Percentiles rank a stretch among this genome's conserved stretches.
phyloP scores from a whole-genome alignment of 37 sponge, comb jelly and placozoan species.

The Eunapius fragilis region DNA sequence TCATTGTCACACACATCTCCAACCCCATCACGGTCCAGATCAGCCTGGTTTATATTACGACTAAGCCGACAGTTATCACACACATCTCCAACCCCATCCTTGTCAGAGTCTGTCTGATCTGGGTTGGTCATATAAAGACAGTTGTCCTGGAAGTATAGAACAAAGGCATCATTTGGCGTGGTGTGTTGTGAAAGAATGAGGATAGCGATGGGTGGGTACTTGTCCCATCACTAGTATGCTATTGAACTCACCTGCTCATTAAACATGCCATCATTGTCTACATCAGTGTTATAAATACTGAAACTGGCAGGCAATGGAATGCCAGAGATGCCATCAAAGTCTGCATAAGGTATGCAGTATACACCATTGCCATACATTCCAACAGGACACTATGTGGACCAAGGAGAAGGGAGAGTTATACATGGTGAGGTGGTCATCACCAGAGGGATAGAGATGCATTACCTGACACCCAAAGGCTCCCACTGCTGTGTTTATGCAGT shows the following conservation, averaged over 20 bases:
- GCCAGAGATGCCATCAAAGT: constrained; percentile 51
- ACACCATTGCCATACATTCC: constrained; percentile 11
- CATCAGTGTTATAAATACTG: constrained; percentile 32
- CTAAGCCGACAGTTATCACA: constrained; percentile 86
- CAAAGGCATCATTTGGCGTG: no score
- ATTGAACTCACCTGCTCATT: not conserved
- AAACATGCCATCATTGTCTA: constrained; percentile 23
- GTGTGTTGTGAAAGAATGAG: not conserved
- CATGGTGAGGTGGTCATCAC: not conserved
- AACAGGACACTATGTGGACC: not conserved
- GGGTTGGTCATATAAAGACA: constrained; percentile 55
- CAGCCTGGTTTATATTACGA: constrained; percentile 66
- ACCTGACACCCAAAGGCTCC: constrained; percentile 73
- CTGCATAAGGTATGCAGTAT: not conserved
- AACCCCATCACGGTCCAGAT: constrained; percentile 70
- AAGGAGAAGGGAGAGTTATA: not conserved
- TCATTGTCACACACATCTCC: constrained; percentile 89
- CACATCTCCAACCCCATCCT: constrained; percentile 76
- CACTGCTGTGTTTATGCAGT: constrained; percentile 58
- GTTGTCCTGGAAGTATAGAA: constrained; percentile 58
- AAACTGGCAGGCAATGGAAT: constrained; percentile 40
- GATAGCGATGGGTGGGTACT: not conserved
- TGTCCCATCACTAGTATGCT: no score
- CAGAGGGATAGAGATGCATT: not conserved
- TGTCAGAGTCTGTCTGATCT: constrained; percentile 68